phyloP scores from a whole-genome alignment of 2,113 vertebrate species.

The Rhizomys pruinosus region DNA sequence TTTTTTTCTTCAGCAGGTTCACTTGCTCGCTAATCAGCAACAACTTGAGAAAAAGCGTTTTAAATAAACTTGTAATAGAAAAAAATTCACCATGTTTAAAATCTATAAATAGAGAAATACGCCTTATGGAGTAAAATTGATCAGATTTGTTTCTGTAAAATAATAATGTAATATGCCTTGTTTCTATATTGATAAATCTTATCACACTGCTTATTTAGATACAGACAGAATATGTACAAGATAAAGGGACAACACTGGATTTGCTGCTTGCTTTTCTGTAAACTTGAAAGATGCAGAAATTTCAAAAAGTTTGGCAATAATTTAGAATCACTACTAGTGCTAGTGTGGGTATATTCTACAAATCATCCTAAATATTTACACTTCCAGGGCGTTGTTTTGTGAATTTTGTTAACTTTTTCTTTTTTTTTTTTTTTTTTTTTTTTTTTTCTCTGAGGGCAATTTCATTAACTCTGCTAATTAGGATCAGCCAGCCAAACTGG shows the following conservation, averaged over 20 bases:
- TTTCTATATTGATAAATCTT: too few relatives aligned
- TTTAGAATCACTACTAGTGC: conserved; percentile 80
- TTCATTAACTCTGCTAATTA: too few relatives aligned
- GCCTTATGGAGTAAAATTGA: conserved; percentile 84
- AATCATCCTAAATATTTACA: too few relatives aligned
- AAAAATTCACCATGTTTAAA: conserved; percentile 79
- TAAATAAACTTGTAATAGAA: conserved; percentile 89
- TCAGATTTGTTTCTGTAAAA: conserved; percentile 81
- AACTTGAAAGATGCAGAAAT: conserved; percentile 85
- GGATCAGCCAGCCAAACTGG: too few relatives aligned
- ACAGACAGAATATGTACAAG: too few relatives aligned
- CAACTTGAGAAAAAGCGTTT: conserved; percentile 82
- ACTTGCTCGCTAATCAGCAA: conserved; percentile 32
- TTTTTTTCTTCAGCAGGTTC: conserved; percentile 63
- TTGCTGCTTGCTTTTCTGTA: conserved; percentile 84
- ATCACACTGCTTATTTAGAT: too few relatives aligned
- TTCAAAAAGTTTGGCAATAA: conserved; percentile 86
- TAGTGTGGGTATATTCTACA: conserved; percentile 76
- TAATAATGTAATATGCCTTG: conserved; percentile 84
- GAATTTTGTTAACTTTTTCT: conserved; percentile 53
- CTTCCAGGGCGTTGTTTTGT: conserved; percentile 73
- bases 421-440: not conserved
- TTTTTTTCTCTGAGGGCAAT: too few relatives aligned
- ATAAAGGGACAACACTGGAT: too few relatives aligned
- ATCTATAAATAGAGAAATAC: conserved; percentile 90